Base-by-base conservation (phyloP, 2,888 invertebrate species). In the Seira sanloemensis region DNA sequence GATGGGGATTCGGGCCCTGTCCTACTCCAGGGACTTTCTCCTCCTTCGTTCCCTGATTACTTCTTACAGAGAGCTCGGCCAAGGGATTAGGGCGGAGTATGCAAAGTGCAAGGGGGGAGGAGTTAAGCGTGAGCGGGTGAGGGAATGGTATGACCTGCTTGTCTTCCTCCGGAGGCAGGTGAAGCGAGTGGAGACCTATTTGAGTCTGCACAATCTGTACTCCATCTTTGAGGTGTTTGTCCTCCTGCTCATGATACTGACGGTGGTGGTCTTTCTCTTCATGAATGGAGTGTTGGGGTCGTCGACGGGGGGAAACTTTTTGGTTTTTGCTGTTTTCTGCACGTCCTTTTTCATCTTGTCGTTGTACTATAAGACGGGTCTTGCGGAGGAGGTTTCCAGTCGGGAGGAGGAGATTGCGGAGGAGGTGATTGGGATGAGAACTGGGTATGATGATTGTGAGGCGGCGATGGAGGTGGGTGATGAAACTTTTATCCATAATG, bases 371-470 rank as follows among this genome's bases (percentile, higher is more conserved):
- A 79, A 79, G 18, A 62, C 73, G 0, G n/a, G 27, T 19, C 4
- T 67, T 23, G 73, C 73, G 0, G 79, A 79, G 18, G 27, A 65
- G 18, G 65, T 72, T 24, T 23, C 24, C 5, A 58, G 5, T 26
- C 46, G 73, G 78, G 78, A 79, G 50, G 78, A 79, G 16, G 58
- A 65, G 66, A 79, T 79, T 66, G 72, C 66, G 2, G 78, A 79
- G 16, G 73, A 79, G 26, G 18, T 79, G 1, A 5, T 79, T 7
- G 66, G 66, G 67, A 72, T 79, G 78, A 54, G 73, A 23, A 66
- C 50, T 1, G 72, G 1, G 0, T 68, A 68, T 26, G 65, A 66
- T 21, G 78, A 78, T 18, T 71, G 69, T 26, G 66, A 72, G 25
- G 23, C 67, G 2, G 16, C 72, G 18, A 66, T 79, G 0, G 66